Percentiles rank a stretch among this genome's conserved stretches.
Evolutionary conservation across 2,113 vertebrate genomes (phyloP).

Genomic region (Grantiella picta): DNA sequence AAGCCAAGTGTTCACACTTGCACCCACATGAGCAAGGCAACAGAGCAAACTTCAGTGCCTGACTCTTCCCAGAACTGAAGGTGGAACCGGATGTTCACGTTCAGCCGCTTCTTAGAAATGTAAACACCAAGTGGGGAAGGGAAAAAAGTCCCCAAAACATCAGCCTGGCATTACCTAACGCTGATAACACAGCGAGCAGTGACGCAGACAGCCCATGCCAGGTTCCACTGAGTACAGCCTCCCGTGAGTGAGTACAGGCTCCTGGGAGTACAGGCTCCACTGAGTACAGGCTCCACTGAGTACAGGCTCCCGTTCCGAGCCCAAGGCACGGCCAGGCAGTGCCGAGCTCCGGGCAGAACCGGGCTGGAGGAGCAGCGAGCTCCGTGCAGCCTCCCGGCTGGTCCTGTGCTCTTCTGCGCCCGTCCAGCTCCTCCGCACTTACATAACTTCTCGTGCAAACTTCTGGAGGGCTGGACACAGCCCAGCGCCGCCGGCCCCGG

Average conservation of each 20-base stretch:
- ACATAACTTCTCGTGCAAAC: not conserved
- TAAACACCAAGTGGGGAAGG: not conserved
- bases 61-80: not conserved
- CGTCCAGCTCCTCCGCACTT: not conserved
- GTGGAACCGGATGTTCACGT: not conserved
- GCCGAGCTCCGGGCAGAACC: accelerated
- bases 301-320: no score
- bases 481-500: not conserved
- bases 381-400: accelerated
- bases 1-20: not conserved
- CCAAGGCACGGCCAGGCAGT: accelerated
- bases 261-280: accelerated
- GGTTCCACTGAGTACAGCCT: accelerated
- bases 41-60: not conserved
- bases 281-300: not conserved
- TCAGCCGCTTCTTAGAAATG: not conserved
- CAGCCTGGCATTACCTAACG: not conserved
- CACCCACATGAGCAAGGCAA: accelerated
- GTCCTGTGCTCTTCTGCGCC: accelerated
- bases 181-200: not conserved
- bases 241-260: accelerated
- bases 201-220: not conserved
- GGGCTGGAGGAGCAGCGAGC: not conserved
- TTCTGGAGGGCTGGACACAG: not conserved
- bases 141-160: not conserved